These are phyloP conservation scores for Neuroscelio doddi DNA, from an alignment of 2,888 invertebrate genomes.

Conservation along the genomic window DNA sequence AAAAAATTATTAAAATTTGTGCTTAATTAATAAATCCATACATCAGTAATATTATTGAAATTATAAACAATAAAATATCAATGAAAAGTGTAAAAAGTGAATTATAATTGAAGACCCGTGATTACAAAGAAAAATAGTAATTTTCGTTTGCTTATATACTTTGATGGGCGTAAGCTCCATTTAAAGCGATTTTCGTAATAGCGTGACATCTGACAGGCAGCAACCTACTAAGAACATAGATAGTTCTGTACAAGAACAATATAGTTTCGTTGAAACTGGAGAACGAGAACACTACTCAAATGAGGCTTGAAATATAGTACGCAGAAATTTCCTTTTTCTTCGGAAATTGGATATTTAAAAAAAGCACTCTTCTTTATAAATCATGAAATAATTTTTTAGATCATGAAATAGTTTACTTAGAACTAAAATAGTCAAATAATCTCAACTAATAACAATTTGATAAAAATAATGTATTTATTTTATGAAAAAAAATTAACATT, in stretches of 20 bases:
- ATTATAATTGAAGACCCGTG: too few relatives aligned
- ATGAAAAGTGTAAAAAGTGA: neutral
- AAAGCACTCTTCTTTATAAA: too few relatives aligned
- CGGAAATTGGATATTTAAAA: too few relatives aligned
- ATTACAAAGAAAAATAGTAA: neutral
- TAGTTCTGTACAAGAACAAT: constrained; percentile 56
- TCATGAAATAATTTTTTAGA: too few relatives aligned
- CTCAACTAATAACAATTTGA: too few relatives aligned
- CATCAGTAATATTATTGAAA: too few relatives aligned
- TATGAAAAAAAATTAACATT: too few relatives aligned
- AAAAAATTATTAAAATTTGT: too few relatives aligned
- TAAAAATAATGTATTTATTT: too few relatives aligned
- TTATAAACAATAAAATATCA: neutral
- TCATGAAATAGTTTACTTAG: too few relatives aligned
- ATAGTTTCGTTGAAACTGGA: constrained; percentile 42
- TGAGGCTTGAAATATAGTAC: constrained; percentile 27
- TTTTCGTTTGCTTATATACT: constrained; percentile 12
- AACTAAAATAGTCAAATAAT: too few relatives aligned
- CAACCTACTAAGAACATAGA: constrained; percentile 57
- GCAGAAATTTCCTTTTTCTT: constrained; percentile 24
- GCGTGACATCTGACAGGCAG: constrained; percentile 64
- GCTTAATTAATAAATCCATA: too few relatives aligned
- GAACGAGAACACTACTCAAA: constrained; percentile 40
- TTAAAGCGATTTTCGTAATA: constrained; percentile 49
- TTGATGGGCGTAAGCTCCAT: constrained; percentile 15